A percentile compares a stretch with the other conserved stretches of the same genome.
Conservation (phyloP, 2,113 vertebrate species). For the Oreamnos americanus region DNA sequence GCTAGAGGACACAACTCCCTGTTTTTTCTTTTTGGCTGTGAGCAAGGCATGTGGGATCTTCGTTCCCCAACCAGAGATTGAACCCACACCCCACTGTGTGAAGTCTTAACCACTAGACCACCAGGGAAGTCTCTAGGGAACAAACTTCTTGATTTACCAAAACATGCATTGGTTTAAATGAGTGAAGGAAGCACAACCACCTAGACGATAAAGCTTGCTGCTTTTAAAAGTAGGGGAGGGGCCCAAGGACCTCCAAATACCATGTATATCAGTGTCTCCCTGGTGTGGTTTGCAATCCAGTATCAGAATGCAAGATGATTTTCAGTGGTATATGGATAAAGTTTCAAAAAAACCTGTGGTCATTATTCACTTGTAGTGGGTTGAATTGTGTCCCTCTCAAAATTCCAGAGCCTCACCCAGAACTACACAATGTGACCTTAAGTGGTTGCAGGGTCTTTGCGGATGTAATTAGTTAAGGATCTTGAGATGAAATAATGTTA, state of each 20-base stretch:
- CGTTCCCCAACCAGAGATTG: not conserved
- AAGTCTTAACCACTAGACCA: not conserved
- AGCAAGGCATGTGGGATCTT: not conserved
- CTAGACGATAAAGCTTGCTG: not conserved
- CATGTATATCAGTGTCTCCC: not conserved
- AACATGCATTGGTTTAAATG: not conserved
- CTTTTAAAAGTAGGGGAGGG: constrained; percentile 8
- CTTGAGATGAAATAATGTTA: not conserved
- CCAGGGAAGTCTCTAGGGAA: not conserved
- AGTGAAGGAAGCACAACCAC: not conserved
- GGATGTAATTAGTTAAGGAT: not conserved
- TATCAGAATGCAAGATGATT: not conserved
- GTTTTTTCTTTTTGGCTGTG: not conserved
- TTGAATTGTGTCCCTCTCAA: not conserved
- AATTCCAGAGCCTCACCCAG: not conserved
- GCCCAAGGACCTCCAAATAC: not conserved
- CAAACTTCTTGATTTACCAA: not conserved
- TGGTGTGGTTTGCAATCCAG: not conserved
- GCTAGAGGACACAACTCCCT: not conserved
- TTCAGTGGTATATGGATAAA: not conserved
- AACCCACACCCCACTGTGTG: not conserved
- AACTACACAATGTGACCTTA: not conserved
- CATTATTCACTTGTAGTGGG: not conserved
- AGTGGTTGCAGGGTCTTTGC: not conserved
- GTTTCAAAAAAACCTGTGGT: not conserved